Percentiles rank a stretch among this genome's conserved stretches.
These are phyloP conservation scores for Ptychodera flava DNA, from an alignment of 35 echinoderm and acorn worm genomes.

Conservation along the genomic window DNA sequence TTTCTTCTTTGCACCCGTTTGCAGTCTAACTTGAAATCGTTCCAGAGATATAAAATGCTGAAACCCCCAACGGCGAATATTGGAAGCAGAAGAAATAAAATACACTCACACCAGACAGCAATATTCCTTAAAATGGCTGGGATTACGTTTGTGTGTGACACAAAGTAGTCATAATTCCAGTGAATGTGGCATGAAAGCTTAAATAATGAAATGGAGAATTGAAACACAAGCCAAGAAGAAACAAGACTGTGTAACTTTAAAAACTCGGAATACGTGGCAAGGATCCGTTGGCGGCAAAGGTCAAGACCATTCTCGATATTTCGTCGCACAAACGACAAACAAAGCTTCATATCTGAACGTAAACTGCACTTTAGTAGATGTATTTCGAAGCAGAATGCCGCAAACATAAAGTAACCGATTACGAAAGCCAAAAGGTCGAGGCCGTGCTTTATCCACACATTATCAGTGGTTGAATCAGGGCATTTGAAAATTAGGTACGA, in stretches of 20 bases:
- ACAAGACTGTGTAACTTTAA: not conserved
- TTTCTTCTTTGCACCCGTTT: not conserved
- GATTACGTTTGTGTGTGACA: not conserved
- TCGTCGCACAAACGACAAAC: not conserved
- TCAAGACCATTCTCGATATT: not conserved
- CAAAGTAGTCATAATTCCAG: not conserved
- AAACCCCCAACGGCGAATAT: not conserved
- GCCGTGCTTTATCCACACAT: too few relatives aligned
- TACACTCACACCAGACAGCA: not conserved
- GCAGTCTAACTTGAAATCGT: not conserved
- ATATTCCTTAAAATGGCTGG: not conserved
- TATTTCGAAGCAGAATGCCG: not conserved
- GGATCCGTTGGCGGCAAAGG: not conserved
- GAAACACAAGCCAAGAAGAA: not conserved
- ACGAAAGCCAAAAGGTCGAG: not conserved
- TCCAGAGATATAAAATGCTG: not conserved
- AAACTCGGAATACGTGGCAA: not conserved
- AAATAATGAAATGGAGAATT: not conserved
- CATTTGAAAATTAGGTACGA: too few relatives aligned
- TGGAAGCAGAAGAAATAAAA: not conserved
- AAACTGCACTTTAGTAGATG: not conserved
- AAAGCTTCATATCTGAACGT: not conserved
- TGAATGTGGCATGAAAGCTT: not conserved
- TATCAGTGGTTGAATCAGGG: not conserved
- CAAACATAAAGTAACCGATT: not conserved